Base-by-base conservation (phyloP, 2,797 vertebrate genomes). In the Ctenopoma kingsleyae region DNA sequence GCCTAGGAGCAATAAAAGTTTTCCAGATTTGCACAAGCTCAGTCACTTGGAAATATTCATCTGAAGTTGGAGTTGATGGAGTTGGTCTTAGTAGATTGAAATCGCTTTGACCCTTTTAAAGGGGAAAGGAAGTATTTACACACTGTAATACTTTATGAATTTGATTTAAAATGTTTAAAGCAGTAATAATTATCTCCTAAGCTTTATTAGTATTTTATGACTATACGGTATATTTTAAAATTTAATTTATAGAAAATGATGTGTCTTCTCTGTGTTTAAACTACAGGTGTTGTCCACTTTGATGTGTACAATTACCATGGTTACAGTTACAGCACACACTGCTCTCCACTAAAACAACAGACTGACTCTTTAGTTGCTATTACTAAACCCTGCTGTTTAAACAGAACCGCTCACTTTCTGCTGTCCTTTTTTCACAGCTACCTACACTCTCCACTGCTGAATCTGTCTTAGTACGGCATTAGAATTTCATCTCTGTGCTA, bases 1-100 rank as follows among this genome's bases (percentile, higher is more conserved):
- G 68, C 72, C 80, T 41, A 1, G 55, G 47, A 81, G 84, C 81
- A 73, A 78, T 78, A 63, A 67, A 78, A 80, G 81, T 84, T 85
- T 74, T 46, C 55, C 55, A 70, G 54, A 74, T 82, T 87, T 68
- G 36, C 69, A 65, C 52, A 35, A 25, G 52, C 35, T 61, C 3
- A 58, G 23, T 57, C 50, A 54, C 57, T 44, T 25, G 52, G 41
- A 65, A 48, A 80, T 66, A 77, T 77, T 73, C 3, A 87, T 87
- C 81, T 85, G 55, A 83, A 86, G 74, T 63, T 44, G 57, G 51
- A 78, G 48, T 47, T 72, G 55, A 76, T 60, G 38, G 68, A 82
- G 56, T 60, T 55, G 25, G 57, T 22, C 1, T 4, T 25, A 36
- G 27, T 35, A 60, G 51, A 70, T 43, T 52, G 20, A 7, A 54